phyloP scores from a whole-genome alignment of 1,140 invertebrate species.

The Lepidotrigona ventralis region DNA sequence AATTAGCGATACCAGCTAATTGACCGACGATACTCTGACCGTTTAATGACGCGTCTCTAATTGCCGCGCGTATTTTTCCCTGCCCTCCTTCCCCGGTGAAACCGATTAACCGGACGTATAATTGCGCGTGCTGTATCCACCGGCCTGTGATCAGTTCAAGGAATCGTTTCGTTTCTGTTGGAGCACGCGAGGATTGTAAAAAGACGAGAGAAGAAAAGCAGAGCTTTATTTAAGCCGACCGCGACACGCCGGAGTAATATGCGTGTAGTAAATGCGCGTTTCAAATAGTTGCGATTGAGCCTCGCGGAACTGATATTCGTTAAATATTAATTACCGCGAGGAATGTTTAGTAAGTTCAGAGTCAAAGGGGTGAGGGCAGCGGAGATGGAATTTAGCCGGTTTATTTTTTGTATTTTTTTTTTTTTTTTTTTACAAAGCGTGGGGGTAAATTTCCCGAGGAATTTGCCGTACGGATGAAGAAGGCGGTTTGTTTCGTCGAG shows the following conservation, averaged over 20 bases:
- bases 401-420: background rate
- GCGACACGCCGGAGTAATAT: background rate
- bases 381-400: background rate
- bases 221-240: background rate
- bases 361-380: no score
- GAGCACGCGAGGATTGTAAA: conserved; percentile 5
- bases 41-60: conserved; percentile 44
- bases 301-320: background rate
- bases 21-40: conserved; percentile 28
- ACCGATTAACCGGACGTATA: conserved; percentile 18
- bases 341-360: background rate
- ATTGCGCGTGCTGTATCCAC: conserved; percentile 2
- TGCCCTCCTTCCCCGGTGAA: background rate
- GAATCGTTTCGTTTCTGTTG: conserved; percentile 1
- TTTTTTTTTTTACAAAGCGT: background rate
- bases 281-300: background rate
- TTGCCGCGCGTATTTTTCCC: conserved; percentile 20
- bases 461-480: background rate
- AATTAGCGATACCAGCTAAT: conserved; percentile 44
- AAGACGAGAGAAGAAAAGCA: background rate
- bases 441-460: background rate
- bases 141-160: conserved; percentile 5
- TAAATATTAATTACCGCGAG: background rate
- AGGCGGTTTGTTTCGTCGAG: background rate
- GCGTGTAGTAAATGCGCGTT: background rate